Evolutionary conservation across 2,888 invertebrate species (phyloP).

Genomic region (Willowsia nigromaculata): DNA sequence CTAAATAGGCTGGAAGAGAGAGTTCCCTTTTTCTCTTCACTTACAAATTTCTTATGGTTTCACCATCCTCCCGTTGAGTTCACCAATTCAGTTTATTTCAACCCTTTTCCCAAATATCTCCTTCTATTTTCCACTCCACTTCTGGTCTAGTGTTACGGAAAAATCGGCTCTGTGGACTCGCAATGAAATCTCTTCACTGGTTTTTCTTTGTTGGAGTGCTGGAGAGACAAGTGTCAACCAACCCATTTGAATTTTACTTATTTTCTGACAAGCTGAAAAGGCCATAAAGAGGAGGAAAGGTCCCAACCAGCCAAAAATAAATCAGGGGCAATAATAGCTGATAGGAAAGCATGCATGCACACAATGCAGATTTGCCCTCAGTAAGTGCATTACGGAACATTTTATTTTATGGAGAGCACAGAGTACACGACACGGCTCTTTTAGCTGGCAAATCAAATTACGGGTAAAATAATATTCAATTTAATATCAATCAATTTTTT

Average conservation of each 20-base stretch:
- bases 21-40: background rate
- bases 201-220: background rate
- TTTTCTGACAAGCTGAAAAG: background rate
- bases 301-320: constrained; percentile 24
- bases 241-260: constrained; percentile 5
- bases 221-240: background rate
- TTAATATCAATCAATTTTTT: constrained; percentile 51
- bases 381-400: too few species aligned
- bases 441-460: constrained; percentile 36
- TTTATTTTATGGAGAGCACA: too few species aligned
- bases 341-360: background rate
- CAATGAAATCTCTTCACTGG: background rate
- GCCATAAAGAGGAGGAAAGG: background rate
- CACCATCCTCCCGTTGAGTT: constrained; percentile 49
- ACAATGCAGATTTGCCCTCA: too few species aligned
- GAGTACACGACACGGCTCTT: background rate
- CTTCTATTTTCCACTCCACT: constrained; percentile 17
- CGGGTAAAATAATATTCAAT: constrained; percentile 58
- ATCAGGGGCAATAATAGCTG: constrained; percentile 18
- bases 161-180: too few species aligned
- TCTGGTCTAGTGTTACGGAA: background rate
- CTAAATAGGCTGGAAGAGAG: background rate
- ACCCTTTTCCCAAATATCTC: background rate
- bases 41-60: background rate
- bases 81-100: constrained; percentile 29